Evolutionary conservation across 35 echinoderm and acorn worm genomes (phyloP).

Genomic region (Amphiura filiformis): DNA sequence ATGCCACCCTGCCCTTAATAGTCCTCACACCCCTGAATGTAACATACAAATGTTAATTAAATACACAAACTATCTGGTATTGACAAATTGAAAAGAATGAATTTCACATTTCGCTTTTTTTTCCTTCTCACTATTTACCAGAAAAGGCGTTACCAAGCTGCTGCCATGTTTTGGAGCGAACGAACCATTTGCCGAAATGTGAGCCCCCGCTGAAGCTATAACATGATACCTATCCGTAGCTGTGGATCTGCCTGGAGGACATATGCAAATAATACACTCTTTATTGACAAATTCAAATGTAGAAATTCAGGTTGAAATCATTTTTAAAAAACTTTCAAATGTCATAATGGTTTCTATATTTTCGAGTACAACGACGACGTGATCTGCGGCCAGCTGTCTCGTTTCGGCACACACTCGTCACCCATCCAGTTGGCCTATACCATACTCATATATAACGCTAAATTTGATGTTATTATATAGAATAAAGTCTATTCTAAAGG

Average conservation of each 20-base stretch:
- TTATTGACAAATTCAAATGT: neutral
- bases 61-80: neutral
- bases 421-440: neutral
- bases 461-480: too few relatives aligned
- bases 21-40: neutral
- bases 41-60: neutral
- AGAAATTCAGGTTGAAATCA: neutral
- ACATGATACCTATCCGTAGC: neutral
- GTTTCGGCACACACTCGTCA: neutral
- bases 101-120: neutral
- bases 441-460: too few relatives aligned
- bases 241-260: neutral
- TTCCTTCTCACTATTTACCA: neutral
- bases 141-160: neutral
- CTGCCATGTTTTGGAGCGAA: neutral
- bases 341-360: neutral
- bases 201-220: neutral
- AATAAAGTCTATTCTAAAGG: too few relatives aligned
- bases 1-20: neutral
- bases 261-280: neutral
- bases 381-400: neutral
- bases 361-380: neutral
- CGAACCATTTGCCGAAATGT: neutral
- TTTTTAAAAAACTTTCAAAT: constrained; percentile 2
- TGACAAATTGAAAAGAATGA: neutral